phyloP scores from a whole-genome alignment of 1,140 invertebrate genomes.

The Hylyphantes graminicola region DNA sequence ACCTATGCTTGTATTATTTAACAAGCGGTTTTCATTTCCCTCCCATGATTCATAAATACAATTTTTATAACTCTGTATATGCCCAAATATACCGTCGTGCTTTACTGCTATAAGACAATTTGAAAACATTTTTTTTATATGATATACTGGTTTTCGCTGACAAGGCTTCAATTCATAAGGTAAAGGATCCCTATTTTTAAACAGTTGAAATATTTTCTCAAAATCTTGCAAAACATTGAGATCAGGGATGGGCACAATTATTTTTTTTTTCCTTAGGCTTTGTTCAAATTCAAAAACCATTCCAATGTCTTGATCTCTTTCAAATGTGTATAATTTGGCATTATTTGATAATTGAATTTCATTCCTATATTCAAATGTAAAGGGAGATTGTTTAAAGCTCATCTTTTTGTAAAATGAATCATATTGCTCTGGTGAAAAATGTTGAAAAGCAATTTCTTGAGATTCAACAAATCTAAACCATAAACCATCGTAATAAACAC shows the following conservation, averaged over 20 bases:
- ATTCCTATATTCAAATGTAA: constrained; percentile 8
- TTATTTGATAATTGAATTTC: constrained; percentile 24
- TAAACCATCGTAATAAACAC: background rate
- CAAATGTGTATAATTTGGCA: constrained; percentile 23
- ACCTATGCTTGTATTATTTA: background rate
- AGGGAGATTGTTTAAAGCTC: constrained; percentile 7
- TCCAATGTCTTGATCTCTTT: constrained; percentile 8
- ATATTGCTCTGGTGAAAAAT: background rate
- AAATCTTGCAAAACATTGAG: background rate
- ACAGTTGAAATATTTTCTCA: background rate
- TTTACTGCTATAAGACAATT: constrained; percentile 7
- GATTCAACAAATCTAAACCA: constrained; percentile 44
- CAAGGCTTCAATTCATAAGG: background rate
- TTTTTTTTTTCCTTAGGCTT: background rate
- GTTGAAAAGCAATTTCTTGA: constrained; percentile 2
- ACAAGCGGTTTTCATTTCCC: background rate
- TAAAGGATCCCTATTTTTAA: background rate
- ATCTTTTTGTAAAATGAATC: background rate
- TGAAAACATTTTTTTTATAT: background rate
- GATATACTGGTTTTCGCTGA: background rate
- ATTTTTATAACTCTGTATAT: constrained; percentile 15
- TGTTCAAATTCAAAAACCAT: constrained; percentile 28
- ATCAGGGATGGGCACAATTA: background rate
- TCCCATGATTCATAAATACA: constrained; percentile 25
- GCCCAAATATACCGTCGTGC: constrained; percentile 33